These are phyloP conservation scores for Danaus chrysippus DNA, from an alignment of 2,888 invertebrate species.

Conservation along the genomic window DNA sequence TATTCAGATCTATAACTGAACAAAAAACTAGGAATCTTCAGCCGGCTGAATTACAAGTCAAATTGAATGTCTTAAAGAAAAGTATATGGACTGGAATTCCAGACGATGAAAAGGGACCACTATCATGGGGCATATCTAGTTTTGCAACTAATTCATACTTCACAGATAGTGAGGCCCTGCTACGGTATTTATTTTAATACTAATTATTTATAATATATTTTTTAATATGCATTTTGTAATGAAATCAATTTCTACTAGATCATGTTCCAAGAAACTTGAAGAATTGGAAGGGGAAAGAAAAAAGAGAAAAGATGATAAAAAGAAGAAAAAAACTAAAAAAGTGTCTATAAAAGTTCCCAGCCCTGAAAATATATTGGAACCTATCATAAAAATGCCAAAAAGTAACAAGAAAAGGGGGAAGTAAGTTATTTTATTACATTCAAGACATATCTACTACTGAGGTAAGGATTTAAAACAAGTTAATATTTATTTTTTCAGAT, in stretches of 20 bases:
- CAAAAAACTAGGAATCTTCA: constrained; percentile 65
- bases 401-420: constrained; percentile 72
- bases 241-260: too few relatives aligned
- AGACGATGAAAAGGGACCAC: constrained; percentile 73
- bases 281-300: constrained; percentile 66
- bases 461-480: background rate
- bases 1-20: constrained; percentile 62
- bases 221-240: too few relatives aligned
- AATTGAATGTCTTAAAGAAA: constrained; percentile 82
- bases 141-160: constrained; percentile 76
- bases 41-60: constrained; percentile 82
- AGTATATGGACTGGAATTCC: constrained; percentile 86
- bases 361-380: constrained; percentile 60
- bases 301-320: constrained; percentile 65
- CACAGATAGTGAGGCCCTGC: constrained; percentile 78
- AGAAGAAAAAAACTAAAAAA: constrained; percentile 73
- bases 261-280: constrained; percentile 81
- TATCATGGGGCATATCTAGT: constrained; percentile 84
- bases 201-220: background rate
- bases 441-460: background rate
- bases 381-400: constrained; percentile 57
- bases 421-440: constrained; percentile 45
- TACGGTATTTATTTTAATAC: constrained; percentile 57
- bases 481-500: constrained; percentile 47
- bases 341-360: constrained; percentile 66